Base-by-base conservation (phyloP, 2,113 vertebrate species). In the Cyprinodon tularosa region DNA sequence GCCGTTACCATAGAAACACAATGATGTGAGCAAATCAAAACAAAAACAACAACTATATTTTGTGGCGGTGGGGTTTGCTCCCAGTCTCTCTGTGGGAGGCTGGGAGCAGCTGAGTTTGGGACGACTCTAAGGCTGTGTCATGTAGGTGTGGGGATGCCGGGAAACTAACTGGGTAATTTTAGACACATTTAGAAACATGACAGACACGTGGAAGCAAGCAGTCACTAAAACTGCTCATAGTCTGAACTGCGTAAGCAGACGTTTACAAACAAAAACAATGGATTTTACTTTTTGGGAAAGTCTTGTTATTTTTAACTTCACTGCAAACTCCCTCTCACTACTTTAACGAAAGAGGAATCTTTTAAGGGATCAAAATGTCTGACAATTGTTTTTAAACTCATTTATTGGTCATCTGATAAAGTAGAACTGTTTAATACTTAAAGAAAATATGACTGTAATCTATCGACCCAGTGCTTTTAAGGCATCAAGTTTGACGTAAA, bases 51-150 rank as follows among this genome's bases (percentile, higher is more conserved):
- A 83, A 77, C 4, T 72, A 82, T 80, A 89, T 78, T 82, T 71
- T 86, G 83, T 10, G 53, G 84, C 68, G 66, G 74, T 3, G 42
- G 81, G 86, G 90, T 85, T 80, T 39, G 8, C 88, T 78, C 77
- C n/a, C 50, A 71, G 67, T 75, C 86, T 85, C 71, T 72, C 63
- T 77, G 4, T 22, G 77, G 87, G 81, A 84, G 71, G 74, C 81
- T 73, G 85, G 89, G 90, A 90, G 80, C 89, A 79, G 90, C 66
- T 13, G n/a, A 75, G 62, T 59, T 50, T 86, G 87, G 83, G 87
- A 90, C 71, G 90, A 90, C 90, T 90, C 78, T 83, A 70, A 68
- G 81, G 85, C 77, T 90, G 86, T 88, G 88, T 91, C 90, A 90
- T 87, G 12, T 64, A 89, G 84, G 89, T 89, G 90, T 89, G 87